Base-by-base conservation (phyloP, 2,797 vertebrate species). In the Arctocebus calabarensis region DNA sequence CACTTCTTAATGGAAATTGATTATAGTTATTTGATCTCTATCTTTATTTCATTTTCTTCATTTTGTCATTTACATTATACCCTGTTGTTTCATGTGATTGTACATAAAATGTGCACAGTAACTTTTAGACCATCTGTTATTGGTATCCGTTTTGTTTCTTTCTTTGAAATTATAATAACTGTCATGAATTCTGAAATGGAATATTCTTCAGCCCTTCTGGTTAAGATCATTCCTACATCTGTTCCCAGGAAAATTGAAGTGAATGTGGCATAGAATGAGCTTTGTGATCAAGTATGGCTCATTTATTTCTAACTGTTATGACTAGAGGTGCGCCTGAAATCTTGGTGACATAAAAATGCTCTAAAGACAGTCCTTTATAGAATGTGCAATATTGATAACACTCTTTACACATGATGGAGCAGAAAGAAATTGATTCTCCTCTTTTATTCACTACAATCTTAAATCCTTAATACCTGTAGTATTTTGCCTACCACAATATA, bases 61-160 rank as follows among this genome's bases (percentile, higher is more conserved):
- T 86, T 95, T 77, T 73, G 75, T 96, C 66, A 79, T 90, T 95
- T 93, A 62, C 88, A 17, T 91, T 95, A 29, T 52, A 66, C 22
- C 2, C 37, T 75, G 17, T 77, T 83, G 20, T 84, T 91, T 84
- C 84, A 90, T 70, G 17, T 14, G 23, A 75, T 82, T 96, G 77
- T 90, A 79, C 40, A 89, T 71, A 75, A 95, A 82, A 92, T 95
- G 62, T 64, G 40, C 77, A 73, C 59, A 59, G 29, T 68, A 96
- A 92, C 61, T 89, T 97, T 92, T 78, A 84, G 59, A 79, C 87
- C 84, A 93, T 95, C 94, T 96, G 94, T 85, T 97, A 91, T 94
- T 95, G 75, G 71, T 95, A 55, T 94, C 90, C 96, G 91, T 45
- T 93, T 96, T 92, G 52, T 94, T 95, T 96, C 90, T 83, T 84